Evolutionary conservation across 2,113 vertebrate genomes (phyloP), one percentile per base, ranked within the genome.

Genomic region (Silurus asotus): DNA sequence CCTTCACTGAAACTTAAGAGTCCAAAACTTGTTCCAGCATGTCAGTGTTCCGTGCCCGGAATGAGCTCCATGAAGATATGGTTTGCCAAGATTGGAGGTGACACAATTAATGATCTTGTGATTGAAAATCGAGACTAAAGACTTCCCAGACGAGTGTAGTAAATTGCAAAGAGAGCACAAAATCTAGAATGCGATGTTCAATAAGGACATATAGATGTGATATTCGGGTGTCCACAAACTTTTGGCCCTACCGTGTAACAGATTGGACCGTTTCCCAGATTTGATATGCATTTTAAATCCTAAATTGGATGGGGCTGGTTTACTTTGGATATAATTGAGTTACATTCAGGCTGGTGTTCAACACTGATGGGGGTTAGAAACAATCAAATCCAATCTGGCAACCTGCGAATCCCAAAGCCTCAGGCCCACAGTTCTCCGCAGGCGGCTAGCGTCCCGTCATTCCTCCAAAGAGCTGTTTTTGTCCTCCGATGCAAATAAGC

Each of bases 401-500:
- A 74, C 70, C 72, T 77, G 56, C 56, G 45, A 49, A 74, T 91
- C 87, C 91, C 91, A 90, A 81, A 91, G 89, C 88, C 90, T 92
- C 84, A 20, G 87, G 65, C 82, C 83, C 0, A 72, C 87, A 81
- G 19, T 55, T 81, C 56, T 79, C 82, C 89, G 91, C 85, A 93
- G 91, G 89, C 87, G 91, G 88, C 91, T 84, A 90, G 67, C 76
- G 13, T 88, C 67, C 87, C 88, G 84, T 87, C 88, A 88, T 91
- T 87, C 90, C 65, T 17, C 89, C 91, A 90, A 56, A 91, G 88
- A 89, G 91, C 78, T 81, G 89, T 88, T 86, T 88, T 93, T 94
- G 93, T 94, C 88, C 89, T 92, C 88, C 91, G 69, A 93, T 93
- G 92, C 87, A 91, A 92, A 93, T 92, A 9, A 61, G 84, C 82